Base-by-base conservation (phyloP, 2,113 vertebrate genomes). In the Myiozetetes cayanensis region DNA sequence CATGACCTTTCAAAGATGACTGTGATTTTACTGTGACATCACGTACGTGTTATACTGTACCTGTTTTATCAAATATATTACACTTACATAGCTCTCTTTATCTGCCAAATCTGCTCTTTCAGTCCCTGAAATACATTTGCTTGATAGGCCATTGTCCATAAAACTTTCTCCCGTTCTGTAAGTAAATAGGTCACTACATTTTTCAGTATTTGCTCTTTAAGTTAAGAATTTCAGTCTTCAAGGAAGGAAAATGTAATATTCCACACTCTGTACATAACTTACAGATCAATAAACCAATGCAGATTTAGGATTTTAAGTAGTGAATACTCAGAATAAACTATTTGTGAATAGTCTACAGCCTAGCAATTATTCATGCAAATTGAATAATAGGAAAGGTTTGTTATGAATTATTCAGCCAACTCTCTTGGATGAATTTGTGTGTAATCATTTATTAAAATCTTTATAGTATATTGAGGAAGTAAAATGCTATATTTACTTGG, bases 301-400 rank as follows among this genome's bases (percentile, higher is more conserved):
- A 67, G 70, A 73, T 75, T 94, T 82, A 35, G 56, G 66, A 75
- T 85, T 89, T 94, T 68, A 39, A 75, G 55, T 39, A 67, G 52
- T n/a, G 39, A 94, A 82, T 75, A 68, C 6, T 75, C 35, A 93
- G 63, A 90, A 93, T 52, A 86, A 91, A 81, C 88, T 74, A 55
- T 80, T 81, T 93, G 63, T 80, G 85, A 90, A 59, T 21, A 81
- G 52, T 84, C 56, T 86, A 41, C 50, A 71, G 47, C 14, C 47
- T 81, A 63, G 65, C 58, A 92, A 90, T 96, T 95, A 94, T 92
- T 96, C 33, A 96, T 77, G 39, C 49, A 94, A 90, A 97, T 87
- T 93, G 68, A 92, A 94, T 73, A 94, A 87, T 65, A 81, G 8
- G 53, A 85, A 94, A 82, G 24, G 82, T 49, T 75, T 8, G 41